Conservation (phyloP, 2,797 vertebrate genomes). For the Falco berigora region DNA sequence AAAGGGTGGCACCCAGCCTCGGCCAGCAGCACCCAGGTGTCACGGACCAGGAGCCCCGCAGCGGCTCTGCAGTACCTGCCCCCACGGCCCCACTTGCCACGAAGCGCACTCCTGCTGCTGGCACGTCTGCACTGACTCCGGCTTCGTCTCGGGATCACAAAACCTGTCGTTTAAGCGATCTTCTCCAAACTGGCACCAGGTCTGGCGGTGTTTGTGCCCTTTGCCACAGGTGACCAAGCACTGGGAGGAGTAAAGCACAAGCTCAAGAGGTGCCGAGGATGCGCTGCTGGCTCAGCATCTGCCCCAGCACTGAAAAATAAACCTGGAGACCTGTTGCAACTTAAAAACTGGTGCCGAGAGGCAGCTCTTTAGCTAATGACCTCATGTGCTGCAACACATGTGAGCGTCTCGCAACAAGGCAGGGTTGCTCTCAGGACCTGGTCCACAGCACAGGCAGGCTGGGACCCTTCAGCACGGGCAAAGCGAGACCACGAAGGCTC, state of each 20-base stretch:
- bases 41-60: background rate
- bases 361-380: background rate
- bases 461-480: background rate
- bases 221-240: conserved; percentile 97
- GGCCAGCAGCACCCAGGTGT: background rate
- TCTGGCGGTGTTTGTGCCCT: conserved; percentile 92
- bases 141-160: conserved; percentile 84
- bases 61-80: conserved; percentile 81
- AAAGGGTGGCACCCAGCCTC: background rate
- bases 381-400: rapidly evolving
- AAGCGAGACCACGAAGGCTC: background rate
- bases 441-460: background rate
- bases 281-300: background rate
- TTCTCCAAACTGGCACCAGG: conserved; percentile 95
- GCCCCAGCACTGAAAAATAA: background rate
- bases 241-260: conserved; percentile 63
- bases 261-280: background rate
- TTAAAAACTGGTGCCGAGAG: background rate
- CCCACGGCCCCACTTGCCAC: conserved; percentile 97
- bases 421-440: background rate
- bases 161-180: conserved; percentile 85
- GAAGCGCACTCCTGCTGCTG: conserved; percentile 96
- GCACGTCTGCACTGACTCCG: conserved; percentile 85
- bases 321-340: background rate
- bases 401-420: background rate